Percentiles rank a stretch among this genome's conserved stretches.
These are phyloP conservation scores for Mormyrus proboscirostris DNA, from an alignment of 2,797 vertebrate species.

Conservation along the genomic window DNA sequence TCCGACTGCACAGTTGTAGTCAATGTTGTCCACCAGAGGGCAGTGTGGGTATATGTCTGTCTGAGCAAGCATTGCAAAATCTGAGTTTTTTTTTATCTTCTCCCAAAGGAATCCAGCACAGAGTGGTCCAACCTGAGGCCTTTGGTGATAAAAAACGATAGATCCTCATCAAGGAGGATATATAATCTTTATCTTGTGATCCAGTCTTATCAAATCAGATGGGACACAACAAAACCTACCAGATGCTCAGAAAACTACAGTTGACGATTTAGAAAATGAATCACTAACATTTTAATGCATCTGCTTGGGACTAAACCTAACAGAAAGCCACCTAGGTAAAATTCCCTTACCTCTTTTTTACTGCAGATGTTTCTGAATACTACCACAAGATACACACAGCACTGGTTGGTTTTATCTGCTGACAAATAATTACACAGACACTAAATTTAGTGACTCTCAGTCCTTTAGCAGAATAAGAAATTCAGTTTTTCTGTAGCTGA, in stretches of 20 bases:
- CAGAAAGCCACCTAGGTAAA: neutral
- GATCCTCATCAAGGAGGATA: slow-evolving; percentile 50
- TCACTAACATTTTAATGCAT: slow-evolving; percentile 54
- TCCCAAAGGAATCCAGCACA: slow-evolving; percentile 47
- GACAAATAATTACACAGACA: neutral
- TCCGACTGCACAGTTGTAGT: neutral
- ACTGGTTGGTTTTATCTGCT: neutral
- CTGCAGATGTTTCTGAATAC: neutral
- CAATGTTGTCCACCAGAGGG: slow-evolving; percentile 49
- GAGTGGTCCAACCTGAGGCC: slow-evolving; percentile 47
- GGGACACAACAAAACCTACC: slow-evolving; percentile 30
- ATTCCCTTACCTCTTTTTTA: slow-evolving; percentile 40
- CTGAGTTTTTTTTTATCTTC: slow-evolving; percentile 45
- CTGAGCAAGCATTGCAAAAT: slow-evolving; percentile 33
- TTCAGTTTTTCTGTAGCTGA: neutral
- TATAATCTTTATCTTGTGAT: slow-evolving; percentile 62
- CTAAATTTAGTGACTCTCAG: neutral
- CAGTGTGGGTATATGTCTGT: slow-evolving; percentile 54
- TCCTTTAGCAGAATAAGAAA: neutral
- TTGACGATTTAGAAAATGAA: slow-evolving; percentile 50
- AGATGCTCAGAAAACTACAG: slow-evolving; percentile 51
- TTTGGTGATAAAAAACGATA: slow-evolving; percentile 45
- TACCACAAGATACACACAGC: neutral
- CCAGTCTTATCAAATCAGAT: slow-evolving; percentile 56
- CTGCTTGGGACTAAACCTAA: slow-evolving; percentile 45